Evolutionary conservation across 1,140 invertebrate genomes (phyloP), one percentile per base, ranked within the genome.

Genomic region (Micrasema longulum): DNA sequence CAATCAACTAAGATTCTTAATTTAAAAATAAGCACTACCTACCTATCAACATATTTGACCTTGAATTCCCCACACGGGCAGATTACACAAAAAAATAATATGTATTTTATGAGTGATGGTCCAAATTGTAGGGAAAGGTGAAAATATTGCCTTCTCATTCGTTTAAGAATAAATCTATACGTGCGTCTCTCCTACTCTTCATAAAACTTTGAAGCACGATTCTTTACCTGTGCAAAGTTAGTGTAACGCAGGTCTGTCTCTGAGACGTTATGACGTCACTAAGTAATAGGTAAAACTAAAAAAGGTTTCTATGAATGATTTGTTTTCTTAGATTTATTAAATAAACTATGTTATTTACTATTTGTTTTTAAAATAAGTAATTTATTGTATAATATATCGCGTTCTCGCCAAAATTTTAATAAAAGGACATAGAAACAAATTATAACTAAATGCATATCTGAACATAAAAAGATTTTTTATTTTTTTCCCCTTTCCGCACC

Each of bases 141-240:
- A 41, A 60, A 60, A 38, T 60, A 60, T 38, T 18, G 14, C 11
- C 11, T 2, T 38, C 55, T 60, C 20, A 12, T 35, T 60, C 14
- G 0, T 12, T 10, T 36, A 12, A 47, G 12, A 31, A 6, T 2
- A 10, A 0, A 48, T 48, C 26, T 7, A 4, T 26, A 10, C 4
- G n/a, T 16, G 36, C 18, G 22, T 60, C 55, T 60, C 55, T 5
- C 31, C 38, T 14, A 18, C 55, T 60, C 55, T 22, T 41, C 50
- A 53, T 22, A 1, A 53, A 53, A 26, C 50, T 53, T 53, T 20
- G 12, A 14, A 26, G 16, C 50, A 53, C 36, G 55, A 35, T 41
- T 60, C 35, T 60, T 38, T 60, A 60, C 55, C 55, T 60, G 55
- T 41, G 35, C 18, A 41, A 38, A 35, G 36, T 38, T 3, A 4